Evolutionary conservation across 1,140 invertebrate species (phyloP), one percentile per base, ranked within the genome.

Genomic region (Apis mellifera): DNA sequence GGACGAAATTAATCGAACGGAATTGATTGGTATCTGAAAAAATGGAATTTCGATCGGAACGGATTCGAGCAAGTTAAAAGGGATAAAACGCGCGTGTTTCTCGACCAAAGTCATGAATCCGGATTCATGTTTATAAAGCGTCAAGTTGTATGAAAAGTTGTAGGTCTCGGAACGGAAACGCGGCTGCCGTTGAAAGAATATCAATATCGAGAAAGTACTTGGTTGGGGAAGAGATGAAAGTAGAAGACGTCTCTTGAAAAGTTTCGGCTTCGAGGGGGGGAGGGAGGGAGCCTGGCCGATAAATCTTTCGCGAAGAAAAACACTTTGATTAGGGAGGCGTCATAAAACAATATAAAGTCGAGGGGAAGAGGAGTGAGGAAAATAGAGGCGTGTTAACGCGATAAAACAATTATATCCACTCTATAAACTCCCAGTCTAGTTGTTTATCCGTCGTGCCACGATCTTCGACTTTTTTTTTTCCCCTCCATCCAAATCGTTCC

Each of bases 171-270:
- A 42, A 42, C 5, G 23, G 23, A 62, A 62, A 79, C 52, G 57
- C 48, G 68, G 9, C 69, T 23, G 48, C 57, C 23, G 42, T 7
- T 62, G 77, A 79, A 71, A 79, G 77, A 79, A 79, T 79, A 79
- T 71, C 68, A 71, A 79, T 79, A 71, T 72, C 66, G 66, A 60
- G 66, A 71, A 79, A 79, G 57, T 62, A 32, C 77, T 71, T 79
- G 66, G 66, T 71, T 50, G 50, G 32, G 32, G 57, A 79, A 62
- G 65, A 60, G 60, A 68, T n/a, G 65, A 17, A 60, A 77, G 15
- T 23, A 21, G 42, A n/a, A n/a, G 32, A 64, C 68, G 57, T 79
- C 66, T 72, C 68, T 54, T 62, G 42, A n/a, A 78, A 71, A 79
- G 55, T 79, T 79, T 23, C 55, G 32, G 4, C n/a, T n/a, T 42